Evolutionary conservation across 2,797 vertebrate genomes (phyloP), one percentile per base, ranked within the genome.

Genomic region (Tolypeutes matacus): DNA sequence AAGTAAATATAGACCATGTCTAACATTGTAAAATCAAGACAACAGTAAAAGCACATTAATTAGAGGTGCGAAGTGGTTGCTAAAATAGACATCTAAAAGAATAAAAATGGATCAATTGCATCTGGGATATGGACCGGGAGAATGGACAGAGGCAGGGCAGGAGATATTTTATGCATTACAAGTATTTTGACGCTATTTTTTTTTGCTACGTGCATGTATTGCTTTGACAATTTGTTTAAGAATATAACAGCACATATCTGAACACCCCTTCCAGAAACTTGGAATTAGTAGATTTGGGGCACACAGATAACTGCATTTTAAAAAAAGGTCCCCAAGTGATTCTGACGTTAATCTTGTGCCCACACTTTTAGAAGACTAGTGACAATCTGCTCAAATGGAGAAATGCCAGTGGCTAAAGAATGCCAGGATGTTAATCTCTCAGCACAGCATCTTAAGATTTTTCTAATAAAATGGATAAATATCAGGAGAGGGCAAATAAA

Each of bases 1-100:
- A 86, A 67, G 64, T 85, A 87, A 91, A 94, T 62, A 62, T 8
- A 69, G 25, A 46, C 58, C 58, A 92, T 62, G 20, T 89, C 64
- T 91, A 62, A 85, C 86, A 89, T 9, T 69, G 42, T 60, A 39
- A 86, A 75, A 76, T 46, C 31, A 76, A 89, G 49, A 78, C 21
- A 77, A 73, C 39, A 62, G 17, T 69, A 31, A 20, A 93, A 87
- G 49, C 25, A 83, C 51, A 62, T 86, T 84, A 73, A 69, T 83
- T 75, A 70, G 34, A 75, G 58, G 18, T 81, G 21, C 85, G 62
- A 94, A 49, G 17, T 49, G 42, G 27, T 60, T 76, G 65, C n/a
- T 13, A 39, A 83, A 60, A 78, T 64, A 49, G 82, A 46, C 25
- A 65, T 31, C 36, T 51, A 8, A 49, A 87, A 80, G 60, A 91